Conservation (phyloP, 1,140 invertebrate species). For the Drosophila sp. region DNA sequence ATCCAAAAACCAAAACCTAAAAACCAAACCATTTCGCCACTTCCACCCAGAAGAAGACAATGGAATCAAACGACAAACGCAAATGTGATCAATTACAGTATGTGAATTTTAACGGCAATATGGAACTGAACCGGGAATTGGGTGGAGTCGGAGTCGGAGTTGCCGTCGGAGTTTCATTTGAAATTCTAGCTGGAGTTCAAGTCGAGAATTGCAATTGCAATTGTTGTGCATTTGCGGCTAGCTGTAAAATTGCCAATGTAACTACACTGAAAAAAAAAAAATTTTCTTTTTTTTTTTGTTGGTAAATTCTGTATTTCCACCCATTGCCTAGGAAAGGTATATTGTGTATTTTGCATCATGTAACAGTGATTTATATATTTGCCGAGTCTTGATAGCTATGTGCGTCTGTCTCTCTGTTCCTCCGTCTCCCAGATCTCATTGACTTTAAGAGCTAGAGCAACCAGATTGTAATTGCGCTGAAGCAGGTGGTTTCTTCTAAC, state of each 20-base stretch:
- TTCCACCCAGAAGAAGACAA: constrained; percentile 57
- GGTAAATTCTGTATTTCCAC: too few relatives aligned
- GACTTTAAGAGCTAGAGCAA: too few relatives aligned
- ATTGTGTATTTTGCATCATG: too few relatives aligned
- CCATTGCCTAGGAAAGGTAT: too few relatives aligned
- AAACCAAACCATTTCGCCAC: not conserved
- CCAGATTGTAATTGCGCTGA: too few relatives aligned
- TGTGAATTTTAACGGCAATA: constrained; percentile 67
- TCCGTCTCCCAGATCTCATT: too few relatives aligned
- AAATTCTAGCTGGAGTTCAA: not conserved
- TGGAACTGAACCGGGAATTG: constrained; percentile 19
- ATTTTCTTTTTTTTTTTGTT: too few relatives aligned
- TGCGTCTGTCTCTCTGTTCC: too few relatives aligned
- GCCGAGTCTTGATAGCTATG: too few relatives aligned
- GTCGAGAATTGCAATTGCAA: constrained; percentile 19
- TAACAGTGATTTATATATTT: too few relatives aligned
- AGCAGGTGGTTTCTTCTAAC: too few relatives aligned
- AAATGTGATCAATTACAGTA: constrained; percentile 81
- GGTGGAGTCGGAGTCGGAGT: not conserved
- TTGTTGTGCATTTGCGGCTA: constrained; percentile 68
- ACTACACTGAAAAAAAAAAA: not conserved
- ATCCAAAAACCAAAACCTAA: not conserved
- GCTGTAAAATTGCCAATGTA: constrained; percentile 35
- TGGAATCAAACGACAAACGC: constrained; percentile 77
- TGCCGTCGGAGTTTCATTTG: too few relatives aligned